phyloP scores from a whole-genome alignment of 2,888 invertebrate genomes.

The Eilema sororculum region DNA sequence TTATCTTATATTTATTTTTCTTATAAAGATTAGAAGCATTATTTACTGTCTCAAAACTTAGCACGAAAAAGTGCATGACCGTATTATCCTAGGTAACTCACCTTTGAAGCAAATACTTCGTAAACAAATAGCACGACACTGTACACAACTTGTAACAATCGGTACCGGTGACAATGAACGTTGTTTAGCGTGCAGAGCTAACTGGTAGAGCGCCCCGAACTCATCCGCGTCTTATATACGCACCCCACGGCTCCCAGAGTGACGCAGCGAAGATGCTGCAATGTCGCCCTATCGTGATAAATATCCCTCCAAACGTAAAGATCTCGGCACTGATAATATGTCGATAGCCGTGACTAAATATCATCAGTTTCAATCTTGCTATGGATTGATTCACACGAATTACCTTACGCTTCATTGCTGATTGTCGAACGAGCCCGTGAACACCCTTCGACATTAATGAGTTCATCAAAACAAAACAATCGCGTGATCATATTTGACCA shows the following conservation, averaged over 20 bases:
- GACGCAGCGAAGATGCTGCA: conserved; percentile 71
- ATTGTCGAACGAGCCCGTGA: conserved; percentile 36
- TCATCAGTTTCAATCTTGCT: conserved; percentile 44
- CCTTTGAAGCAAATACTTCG: conserved; percentile 60
- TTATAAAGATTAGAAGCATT: background rate
- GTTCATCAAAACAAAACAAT: conserved; percentile 51
- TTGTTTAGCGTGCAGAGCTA: conserved; percentile 64
- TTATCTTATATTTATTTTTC: background rate
- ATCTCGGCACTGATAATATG: conserved; percentile 54
- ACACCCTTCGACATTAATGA: conserved; percentile 47
- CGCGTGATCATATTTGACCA: conserved; percentile 59
- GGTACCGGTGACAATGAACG: conserved; percentile 65
- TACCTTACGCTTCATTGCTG: conserved; percentile 48
- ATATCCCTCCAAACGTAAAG: conserved; percentile 62
- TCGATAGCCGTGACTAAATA: conserved; percentile 67
- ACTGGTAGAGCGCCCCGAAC: conserved; percentile 78
- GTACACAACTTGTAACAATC: conserved; percentile 64
- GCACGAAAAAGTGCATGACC: background rate
- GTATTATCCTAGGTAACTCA: conserved; percentile 56
- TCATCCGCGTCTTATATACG: conserved; percentile 73
- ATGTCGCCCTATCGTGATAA: conserved; percentile 73
- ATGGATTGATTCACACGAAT: conserved; percentile 39
- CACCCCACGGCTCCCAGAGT: conserved; percentile 68
- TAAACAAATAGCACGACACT: conserved; percentile 73
- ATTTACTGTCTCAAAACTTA: background rate